Evolutionary conservation across 2,113 vertebrate species (phyloP), one percentile per base, ranked within the genome.

Genomic region (Spermophilus dauricus): DNA sequence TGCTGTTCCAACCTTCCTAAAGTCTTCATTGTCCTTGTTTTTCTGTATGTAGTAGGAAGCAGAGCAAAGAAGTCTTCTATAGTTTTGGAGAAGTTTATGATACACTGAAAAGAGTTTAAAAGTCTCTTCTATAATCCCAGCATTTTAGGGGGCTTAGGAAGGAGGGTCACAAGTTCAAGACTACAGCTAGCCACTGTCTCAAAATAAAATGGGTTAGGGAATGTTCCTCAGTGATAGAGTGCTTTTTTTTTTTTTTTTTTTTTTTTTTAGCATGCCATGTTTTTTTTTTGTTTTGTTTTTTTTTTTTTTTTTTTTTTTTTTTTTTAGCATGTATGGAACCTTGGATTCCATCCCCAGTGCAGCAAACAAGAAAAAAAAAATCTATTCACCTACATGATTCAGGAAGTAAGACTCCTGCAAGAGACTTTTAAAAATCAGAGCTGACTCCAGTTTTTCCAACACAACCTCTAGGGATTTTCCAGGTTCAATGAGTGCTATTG

Each of bases 401-500:
- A 17, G 20, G 8, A 73, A 75, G 20, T 39, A 53, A 89, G 37
- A 12, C 24, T 90, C 3, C 78, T 39, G 5, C 30, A 72, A 10
- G 24, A 89, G 17, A 89, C 4, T 30, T 51, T 13, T 77, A 58
- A 86, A 89, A 89, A 48, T 39, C 78, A 5, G 2, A 13, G 16
- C 56, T 58, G 12, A 32, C 4, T 89, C 13, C n/a, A 84, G 11
- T 30, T 89, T 92, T 90, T 91, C 37, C 16, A 76, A 17, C 14
- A 76, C 13, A 32, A 37, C 4, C 13, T 63, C 1, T 65, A 22
- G 39, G 69, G 8, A 78, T 75, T 73, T 81, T 91, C 37, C 73
- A 37, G 11, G 13, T 48, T 9, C 45, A 42, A 0, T 30, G 37
- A 83, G 8, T n/a, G 67, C 0, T 34, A 30, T 1, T 10, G 0